Percentiles rank a stretch among this genome's conserved stretches.
Evolutionary conservation across 2,113 vertebrate genomes (phyloP).

Genomic region (Trogon melanurus): DNA sequence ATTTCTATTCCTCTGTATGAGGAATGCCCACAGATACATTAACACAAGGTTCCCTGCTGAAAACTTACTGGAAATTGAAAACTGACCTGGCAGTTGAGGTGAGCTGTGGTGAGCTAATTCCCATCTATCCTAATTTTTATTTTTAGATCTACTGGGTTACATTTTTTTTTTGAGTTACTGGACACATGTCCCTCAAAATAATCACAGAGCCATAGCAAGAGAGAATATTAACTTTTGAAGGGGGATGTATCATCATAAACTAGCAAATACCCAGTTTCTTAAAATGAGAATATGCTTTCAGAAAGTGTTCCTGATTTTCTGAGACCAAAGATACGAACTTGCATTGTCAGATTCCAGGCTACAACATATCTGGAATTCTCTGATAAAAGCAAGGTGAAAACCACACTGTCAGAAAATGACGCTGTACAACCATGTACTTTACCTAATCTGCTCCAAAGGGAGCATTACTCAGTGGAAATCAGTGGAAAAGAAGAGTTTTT

Average conservation of each 20-base stretch:
- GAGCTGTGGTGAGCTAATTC: constrained; percentile 28
- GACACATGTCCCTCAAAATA: background rate
- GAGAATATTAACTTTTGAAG: background rate
- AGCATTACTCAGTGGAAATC: background rate
- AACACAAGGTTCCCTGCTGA: background rate
- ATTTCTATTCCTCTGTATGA: background rate
- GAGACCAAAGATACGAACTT: background rate
- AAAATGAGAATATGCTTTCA: background rate
- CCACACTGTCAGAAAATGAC: background rate
- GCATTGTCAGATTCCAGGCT: background rate
- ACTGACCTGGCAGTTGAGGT: background rate
- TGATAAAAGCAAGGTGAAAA: background rate
- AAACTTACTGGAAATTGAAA: constrained; percentile 55
- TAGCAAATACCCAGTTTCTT: background rate
- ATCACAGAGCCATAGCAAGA: background rate
- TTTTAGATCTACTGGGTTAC: background rate
- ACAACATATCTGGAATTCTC: background rate
- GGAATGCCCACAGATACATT: background rate
- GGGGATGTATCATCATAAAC: rapidly evolving
- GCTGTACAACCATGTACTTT: rapidly evolving
- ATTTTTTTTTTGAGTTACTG: background rate
- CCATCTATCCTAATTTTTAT: constrained; percentile 45
- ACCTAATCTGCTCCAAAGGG: background rate
- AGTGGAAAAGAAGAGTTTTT: background rate
- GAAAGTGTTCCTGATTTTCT: background rate